These are phyloP conservation scores for Cryptophagus acutangulus DNA, from an alignment of 2,888 invertebrate genomes.

Conservation along the genomic window DNA sequence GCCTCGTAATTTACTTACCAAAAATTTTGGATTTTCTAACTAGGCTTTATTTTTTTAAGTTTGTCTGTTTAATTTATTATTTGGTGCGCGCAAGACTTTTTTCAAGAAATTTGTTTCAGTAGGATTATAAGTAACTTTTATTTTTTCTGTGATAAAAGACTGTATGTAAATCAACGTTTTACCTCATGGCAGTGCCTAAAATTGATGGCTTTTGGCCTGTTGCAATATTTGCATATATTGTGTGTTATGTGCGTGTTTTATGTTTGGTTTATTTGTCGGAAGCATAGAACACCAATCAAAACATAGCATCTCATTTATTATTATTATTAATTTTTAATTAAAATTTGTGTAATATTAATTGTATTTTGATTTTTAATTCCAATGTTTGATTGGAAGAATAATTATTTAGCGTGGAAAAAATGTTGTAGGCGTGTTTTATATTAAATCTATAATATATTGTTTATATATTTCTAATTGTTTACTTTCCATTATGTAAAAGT, in stretches of 20 bases:
- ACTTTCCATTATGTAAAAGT: slow-evolving; percentile 37
- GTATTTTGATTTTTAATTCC: slow-evolving; percentile 27
- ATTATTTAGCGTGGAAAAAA: too few species aligned
- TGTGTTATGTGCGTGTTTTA: slow-evolving; percentile 17
- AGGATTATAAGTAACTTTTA: slow-evolving; percentile 30
- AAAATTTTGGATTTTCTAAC: background rate
- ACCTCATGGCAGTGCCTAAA: slow-evolving; percentile 51
- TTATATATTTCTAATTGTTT: slow-evolving; percentile 31
- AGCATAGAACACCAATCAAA: slow-evolving; percentile 9
- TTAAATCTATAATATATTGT: background rate
- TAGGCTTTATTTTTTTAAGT: background rate
- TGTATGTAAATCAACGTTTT: slow-evolving; percentile 41
- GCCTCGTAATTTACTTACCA: slow-evolving; percentile 51
- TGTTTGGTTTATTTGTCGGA: slow-evolving; percentile 17
- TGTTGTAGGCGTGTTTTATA: slow-evolving; percentile 37
- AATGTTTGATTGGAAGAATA: slow-evolving; percentile 25
- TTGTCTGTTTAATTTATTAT: slow-evolving; percentile 2
- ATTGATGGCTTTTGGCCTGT: too few species aligned
- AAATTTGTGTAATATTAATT: slow-evolving; percentile 15
- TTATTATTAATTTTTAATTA: slow-evolving; percentile 12
- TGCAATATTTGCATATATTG: slow-evolving; percentile 38
- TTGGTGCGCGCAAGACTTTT: slow-evolving; percentile 1
- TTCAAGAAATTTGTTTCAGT: slow-evolving; percentile 5
- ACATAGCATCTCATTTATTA: slow-evolving; percentile 13
- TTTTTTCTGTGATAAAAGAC: slow-evolving; percentile 49